These are phyloP conservation scores for Leptinotarsa rubiginosa DNA, from an alignment of 2,888 invertebrate genomes.

Conservation along the genomic window DNA sequence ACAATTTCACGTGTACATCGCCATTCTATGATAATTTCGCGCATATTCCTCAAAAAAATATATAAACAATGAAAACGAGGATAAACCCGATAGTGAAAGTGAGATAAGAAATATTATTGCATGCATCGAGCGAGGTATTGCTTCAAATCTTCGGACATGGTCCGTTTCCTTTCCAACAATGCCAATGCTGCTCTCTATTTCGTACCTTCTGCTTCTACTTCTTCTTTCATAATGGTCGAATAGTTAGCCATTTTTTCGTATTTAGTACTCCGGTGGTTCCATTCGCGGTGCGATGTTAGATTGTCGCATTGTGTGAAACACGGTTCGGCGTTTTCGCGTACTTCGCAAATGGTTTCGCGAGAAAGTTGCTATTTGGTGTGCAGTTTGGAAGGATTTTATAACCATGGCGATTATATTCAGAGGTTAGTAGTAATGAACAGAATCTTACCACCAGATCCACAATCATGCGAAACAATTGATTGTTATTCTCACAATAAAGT, in stretches of 20 bases:
- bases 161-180: constrained; percentile 65
- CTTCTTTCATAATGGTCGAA: constrained; percentile 23
- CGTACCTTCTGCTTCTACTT: constrained; percentile 46
- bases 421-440: not conserved
- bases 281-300: not conserved
- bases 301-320: constrained; percentile 8
- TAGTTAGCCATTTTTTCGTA: constrained; percentile 18
- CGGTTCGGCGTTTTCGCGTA: not conserved
- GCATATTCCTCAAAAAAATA: constrained; percentile 27
- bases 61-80: constrained; percentile 50
- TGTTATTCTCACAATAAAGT: no score
- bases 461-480: no score
- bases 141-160: constrained; percentile 62
- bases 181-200: constrained; percentile 60
- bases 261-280: constrained; percentile 14
- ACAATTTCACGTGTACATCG: not conserved
- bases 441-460: no score
- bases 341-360: constrained; percentile 10
- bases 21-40: constrained; percentile 22
- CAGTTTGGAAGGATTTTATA: not conserved
- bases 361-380: constrained; percentile 9
- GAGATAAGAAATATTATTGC: constrained; percentile 63
- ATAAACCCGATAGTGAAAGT: constrained; percentile 66
- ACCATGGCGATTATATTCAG: constrained; percentile 25
- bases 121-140: constrained; percentile 55